Evolutionary conservation across 1,140 invertebrate species (phyloP).

Genomic region (Aplysia californica): DNA sequence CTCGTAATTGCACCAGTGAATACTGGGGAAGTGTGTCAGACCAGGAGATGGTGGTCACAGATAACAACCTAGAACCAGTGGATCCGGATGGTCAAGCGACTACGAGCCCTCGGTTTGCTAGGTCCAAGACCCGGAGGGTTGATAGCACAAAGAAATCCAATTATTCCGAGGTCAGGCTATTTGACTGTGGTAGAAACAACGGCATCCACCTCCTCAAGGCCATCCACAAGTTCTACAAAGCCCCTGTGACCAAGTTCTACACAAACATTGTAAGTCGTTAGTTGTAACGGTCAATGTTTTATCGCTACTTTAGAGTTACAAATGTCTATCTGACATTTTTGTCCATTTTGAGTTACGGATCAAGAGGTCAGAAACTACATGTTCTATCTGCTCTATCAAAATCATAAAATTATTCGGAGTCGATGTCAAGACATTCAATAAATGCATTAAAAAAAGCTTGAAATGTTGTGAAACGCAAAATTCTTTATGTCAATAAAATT

Average conservation of each 20-base stretch:
- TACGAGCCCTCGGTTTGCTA: not conserved
- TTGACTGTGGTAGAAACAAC: constrained; percentile 28
- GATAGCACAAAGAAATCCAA: constrained; percentile 26
- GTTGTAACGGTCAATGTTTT: not conserved
- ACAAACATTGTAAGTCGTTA: constrained; percentile 41
- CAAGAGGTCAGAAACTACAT: no score
- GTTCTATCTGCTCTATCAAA: no score
- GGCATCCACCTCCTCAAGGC: constrained; percentile 47
- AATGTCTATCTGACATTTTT: not conserved
- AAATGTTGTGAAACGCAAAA: no score
- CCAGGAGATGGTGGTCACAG: constrained; percentile 30
- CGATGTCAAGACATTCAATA: no score
- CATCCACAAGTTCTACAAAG: constrained; percentile 58
- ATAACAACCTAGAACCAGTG: not conserved
- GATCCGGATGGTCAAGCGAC: no score
- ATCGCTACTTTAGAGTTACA: not conserved
- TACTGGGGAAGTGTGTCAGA: constrained; percentile 30
- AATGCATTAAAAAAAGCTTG: no score
- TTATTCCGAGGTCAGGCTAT: constrained; percentile 43
- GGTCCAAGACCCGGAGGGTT: not conserved
- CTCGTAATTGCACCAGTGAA: constrained; percentile 29
- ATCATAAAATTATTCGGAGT: no score
- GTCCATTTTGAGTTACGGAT: not conserved
- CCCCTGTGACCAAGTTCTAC: constrained; percentile 53
- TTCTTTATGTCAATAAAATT: not conserved